Evolutionary conservation across 2,888 invertebrate species (phyloP), one percentile per base, ranked within the genome.

Genomic region (Corbicula japonica): DNA sequence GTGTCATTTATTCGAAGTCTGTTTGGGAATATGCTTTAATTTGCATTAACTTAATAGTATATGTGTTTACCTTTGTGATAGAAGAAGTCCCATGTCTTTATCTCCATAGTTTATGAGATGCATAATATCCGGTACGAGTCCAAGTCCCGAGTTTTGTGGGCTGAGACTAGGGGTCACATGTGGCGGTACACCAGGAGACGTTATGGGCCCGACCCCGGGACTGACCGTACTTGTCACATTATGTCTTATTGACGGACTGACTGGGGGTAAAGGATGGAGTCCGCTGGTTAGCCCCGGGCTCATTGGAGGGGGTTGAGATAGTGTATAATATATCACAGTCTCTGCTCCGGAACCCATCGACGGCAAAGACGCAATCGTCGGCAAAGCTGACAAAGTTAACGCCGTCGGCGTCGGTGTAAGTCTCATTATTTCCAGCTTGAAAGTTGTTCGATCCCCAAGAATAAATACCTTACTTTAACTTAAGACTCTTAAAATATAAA

Each of bases 71-170:
- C 89, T 88, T 75, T 90, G 89, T 54, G 89, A 88, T 10, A 90
- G 79, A 10, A 88, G 87, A 28, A 90, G 86, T 2, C 89, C 90
- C 38, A 89, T 80, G 50, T 90, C 90, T 66, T 89, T 88, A 70
- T 90, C 90, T 38, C 86, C 87, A 66, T 87, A 87, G 69, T 87
- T 87, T 21, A 87, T 87, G 2, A 87, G 83, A 52, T 87, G 87
- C 84, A 86, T 87, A 21, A 87, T 86, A 28, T 86, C 87, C 4
- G 87, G 87, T 6, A 80, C 76, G 26, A 80, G 61, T 4, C 62
- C 48, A n/a, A n/a, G n/a, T n/a, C 71, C 66, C 18, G 77, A 68
- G 21, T 73, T 54, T 48, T 63, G 56, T 2, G 82, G 73, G 32
- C 81, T 81, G 52, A 80, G 62, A 41, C 76, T 75, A n/a, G 84